Evolutionary conservation across 1,140 invertebrate species (phyloP), one percentile per base, ranked within the genome.

Genomic region (Eurosta solidaginis): DNA sequence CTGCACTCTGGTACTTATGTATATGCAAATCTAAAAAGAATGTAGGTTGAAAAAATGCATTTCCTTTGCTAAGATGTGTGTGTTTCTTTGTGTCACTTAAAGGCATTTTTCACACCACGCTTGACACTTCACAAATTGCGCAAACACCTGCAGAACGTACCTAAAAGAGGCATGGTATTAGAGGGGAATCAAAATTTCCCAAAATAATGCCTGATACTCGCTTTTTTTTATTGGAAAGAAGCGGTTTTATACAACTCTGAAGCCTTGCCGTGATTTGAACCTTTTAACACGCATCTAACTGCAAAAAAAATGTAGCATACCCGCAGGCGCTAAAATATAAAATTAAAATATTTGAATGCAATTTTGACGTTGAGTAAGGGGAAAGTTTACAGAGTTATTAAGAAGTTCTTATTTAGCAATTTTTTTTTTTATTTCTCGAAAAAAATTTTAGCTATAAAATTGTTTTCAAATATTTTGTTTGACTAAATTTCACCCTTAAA

Each of bases 21-120:
- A 33, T 20, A 40, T 36, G 54, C 27, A 59, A 27, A 14, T 54
- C 25, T 36, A 14, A 68, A 68, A 14, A 1, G 20, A 40, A 20
- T 68, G 59, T 17, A 33, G 3, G 29, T 9, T n/a, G n/a, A 25
- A 40, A 20, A 40, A 20, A 40, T 36, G 36, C 59, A 68, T 1
- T 54, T 22, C 20, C 29, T 63, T 1, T 20, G 27, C 20, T 14
- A 9, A 14, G 20, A 22, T 2, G 33, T 68, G n/a, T 29, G 33
- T 68, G 59, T 27, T 25, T 54, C 27, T 27, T 4, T 40, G 59
- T 40, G 59, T 68, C 33, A 68, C 59, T 68, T 68, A 33, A 68
- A n/a, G 59, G 59, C 59, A 68, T 68, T 68, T 68, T 68, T 68
- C 59, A 68, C 59, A 68, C 59, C 59, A 68, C 59, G 59, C 59